These are phyloP conservation scores for Orestias chungarensis DNA, from an alignment of 2,797 vertebrate species.

Conservation along the genomic window DNA sequence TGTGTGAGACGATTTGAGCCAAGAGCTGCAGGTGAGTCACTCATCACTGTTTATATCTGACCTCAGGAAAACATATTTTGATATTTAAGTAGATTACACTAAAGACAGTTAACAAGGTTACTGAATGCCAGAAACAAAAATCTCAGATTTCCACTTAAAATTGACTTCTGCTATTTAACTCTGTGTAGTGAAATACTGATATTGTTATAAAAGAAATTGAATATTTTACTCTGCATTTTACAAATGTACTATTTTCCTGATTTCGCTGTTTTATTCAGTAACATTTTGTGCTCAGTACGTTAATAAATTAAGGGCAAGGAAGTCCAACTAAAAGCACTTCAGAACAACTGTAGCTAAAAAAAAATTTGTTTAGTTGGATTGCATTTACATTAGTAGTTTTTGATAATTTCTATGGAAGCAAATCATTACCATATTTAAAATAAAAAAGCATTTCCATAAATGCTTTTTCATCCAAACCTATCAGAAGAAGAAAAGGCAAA, in stretches of 20 bases:
- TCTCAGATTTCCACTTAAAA: slow-evolving; percentile 8
- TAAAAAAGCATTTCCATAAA: too few species aligned
- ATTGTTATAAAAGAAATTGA: too few species aligned
- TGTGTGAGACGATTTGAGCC: slow-evolving; percentile 40
- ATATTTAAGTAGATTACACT: slow-evolving; percentile 30
- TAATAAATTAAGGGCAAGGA: not conserved
- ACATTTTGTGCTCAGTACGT: not conserved
- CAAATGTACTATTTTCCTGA: not conserved
- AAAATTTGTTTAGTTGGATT: not conserved
- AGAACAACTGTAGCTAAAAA: too few species aligned
- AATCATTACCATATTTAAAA: too few species aligned
- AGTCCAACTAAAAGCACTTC: too few species aligned
- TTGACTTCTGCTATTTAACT: slow-evolving; percentile 6
- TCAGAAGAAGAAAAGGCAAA: too few species aligned
- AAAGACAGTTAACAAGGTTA: not conserved
- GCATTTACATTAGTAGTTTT: not conserved
- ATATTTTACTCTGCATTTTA: too few species aligned
- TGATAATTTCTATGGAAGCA: too few species aligned
- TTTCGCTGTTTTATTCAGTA: not conserved
- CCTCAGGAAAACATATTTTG: not conserved
- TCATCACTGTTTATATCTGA: slow-evolving; percentile 35
- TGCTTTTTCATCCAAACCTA: too few species aligned
- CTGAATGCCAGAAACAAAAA: slow-evolving; percentile 15
- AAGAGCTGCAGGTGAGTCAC: slow-evolving; percentile 63
- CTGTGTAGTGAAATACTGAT: not conserved